A percentile compares a stretch with the other conserved stretches of the same genome.
Conservation (phyloP, 1,140 invertebrate species). For the Papilio machaon region DNA sequence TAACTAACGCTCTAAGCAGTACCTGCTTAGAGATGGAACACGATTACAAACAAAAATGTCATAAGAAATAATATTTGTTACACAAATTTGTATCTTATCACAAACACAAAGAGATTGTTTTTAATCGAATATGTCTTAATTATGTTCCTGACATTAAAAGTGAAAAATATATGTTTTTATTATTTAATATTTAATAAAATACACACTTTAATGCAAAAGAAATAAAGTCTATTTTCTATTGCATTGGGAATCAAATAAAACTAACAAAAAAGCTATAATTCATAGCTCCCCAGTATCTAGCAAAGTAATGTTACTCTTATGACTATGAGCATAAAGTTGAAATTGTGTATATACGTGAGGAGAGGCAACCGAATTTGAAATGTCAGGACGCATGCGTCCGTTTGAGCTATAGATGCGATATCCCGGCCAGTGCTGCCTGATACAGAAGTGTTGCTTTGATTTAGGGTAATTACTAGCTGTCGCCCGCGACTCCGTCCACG, state of each 20-base stretch:
- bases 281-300: not conserved
- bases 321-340: not conserved
- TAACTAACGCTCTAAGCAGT: slow-evolving; percentile 1
- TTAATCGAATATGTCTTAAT: not conserved
- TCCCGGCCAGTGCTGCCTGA: not conserved
- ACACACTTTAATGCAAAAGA: not conserved
- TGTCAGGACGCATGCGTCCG: slow-evolving; percentile 28
- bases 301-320: slow-evolving; percentile 23
- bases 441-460: not conserved
- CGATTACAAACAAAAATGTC: slow-evolving; percentile 4
- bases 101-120: not conserved
- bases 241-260: slow-evolving; percentile 10
- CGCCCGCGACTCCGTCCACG: too few species aligned
- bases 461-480: not conserved
- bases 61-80: not conserved
- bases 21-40: slow-evolving; percentile 17
- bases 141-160: slow-evolving; percentile 16
- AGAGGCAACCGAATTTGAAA: slow-evolving; percentile 10
- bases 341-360: not conserved
- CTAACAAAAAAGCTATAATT: not conserved
- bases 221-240: not conserved
- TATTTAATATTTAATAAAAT: not conserved
- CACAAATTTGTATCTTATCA: slow-evolving; percentile 16
- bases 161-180: slow-evolving; percentile 33
- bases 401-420: not conserved